These are phyloP conservation scores for Brenthis ino DNA, from an alignment of 2,888 invertebrate species.

Conservation along the genomic window DNA sequence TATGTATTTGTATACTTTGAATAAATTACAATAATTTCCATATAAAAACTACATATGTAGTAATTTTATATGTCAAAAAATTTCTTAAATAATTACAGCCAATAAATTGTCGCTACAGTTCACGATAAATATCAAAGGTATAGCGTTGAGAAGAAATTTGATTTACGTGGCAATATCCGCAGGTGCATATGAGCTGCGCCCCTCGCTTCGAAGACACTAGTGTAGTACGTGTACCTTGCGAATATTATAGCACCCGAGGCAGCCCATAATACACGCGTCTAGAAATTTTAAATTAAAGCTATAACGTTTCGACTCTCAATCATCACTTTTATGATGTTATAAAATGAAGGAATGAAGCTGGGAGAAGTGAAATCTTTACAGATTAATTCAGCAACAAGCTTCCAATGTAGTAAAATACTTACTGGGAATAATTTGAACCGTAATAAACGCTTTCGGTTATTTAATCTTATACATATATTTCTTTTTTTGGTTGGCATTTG, in stretches of 20 bases:
- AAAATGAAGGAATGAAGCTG: conserved; percentile 21
- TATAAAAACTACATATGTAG: too few species aligned
- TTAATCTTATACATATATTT: too few species aligned
- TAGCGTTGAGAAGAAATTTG: conserved; percentile 67
- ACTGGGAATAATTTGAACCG: too few species aligned
- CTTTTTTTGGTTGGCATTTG: too few species aligned
- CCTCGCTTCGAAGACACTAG: conserved; percentile 37
- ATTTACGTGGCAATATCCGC: conserved; percentile 76
- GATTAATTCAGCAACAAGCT: too few species aligned
- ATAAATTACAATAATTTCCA: too few species aligned
- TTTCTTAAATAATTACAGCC: neutral
- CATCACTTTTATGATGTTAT: conserved; percentile 33
- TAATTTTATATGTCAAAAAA: neutral
- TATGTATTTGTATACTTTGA: conserved; percentile 12
- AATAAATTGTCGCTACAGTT: conserved; percentile 28
- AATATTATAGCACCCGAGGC: conserved; percentile 38
- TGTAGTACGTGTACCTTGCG: conserved; percentile 37
- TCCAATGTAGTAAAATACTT: too few species aligned
- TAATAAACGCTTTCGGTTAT: too few species aligned
- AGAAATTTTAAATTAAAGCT: conserved; percentile 39
- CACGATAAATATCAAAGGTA: conserved; percentile 44
- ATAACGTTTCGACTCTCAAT: conserved; percentile 34
- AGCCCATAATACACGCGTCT: conserved; percentile 34
- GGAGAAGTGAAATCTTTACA: conserved; percentile 10
- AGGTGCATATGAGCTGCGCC: conserved; percentile 67